Evolutionary conservation across 2,113 vertebrate genomes (phyloP), one percentile per base, ranked within the genome.

Genomic region (Bothrops jararaca): DNA sequence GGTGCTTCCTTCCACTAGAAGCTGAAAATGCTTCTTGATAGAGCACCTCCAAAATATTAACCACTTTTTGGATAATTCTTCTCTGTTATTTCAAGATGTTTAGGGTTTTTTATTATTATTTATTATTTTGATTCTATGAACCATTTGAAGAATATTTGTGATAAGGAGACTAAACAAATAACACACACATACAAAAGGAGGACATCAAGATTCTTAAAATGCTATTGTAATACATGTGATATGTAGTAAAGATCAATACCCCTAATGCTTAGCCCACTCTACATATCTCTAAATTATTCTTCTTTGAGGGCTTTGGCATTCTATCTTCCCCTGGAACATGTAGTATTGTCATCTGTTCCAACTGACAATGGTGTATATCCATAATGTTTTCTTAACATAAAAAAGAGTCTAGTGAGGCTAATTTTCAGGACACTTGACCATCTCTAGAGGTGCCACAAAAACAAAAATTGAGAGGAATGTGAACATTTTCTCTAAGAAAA

Each of bases 351-450:
- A 48, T 93, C 2, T 93, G 20, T 93, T 95, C 91, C 88, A 95
- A 94, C 93, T 93, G 56, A 2, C 3, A 93, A 90, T 95, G 85
- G 94, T 54, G 90, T 97, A 34, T 97, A 34, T 93, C 92, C 90
- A 88, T 94, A 89, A 93, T 92, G 94, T 95, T 96, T 56, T 94
- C 89, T 90, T 90, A 92, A 24, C 9, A 93, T 88, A 56, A 54
- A n/a, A 24, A 6, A 92, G 3, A 52, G 9, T 89, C 91, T 5
- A 0, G 20, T 39, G 92, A 86, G 93, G 94, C 39, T 60, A 12
- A 4, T 42, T 88, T 74, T 88, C n/a, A 74, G 88, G 60, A 22
- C 60, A 74, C 54, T 69, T 88, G 26, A 64, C 60, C 22, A 11
- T 53, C 23, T 42, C 85, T 39, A 39, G 29, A 64, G 12, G 9